Evolutionary conservation across 2,888 invertebrate species (phyloP).

Genomic region (Criorhina ranunculi): DNA sequence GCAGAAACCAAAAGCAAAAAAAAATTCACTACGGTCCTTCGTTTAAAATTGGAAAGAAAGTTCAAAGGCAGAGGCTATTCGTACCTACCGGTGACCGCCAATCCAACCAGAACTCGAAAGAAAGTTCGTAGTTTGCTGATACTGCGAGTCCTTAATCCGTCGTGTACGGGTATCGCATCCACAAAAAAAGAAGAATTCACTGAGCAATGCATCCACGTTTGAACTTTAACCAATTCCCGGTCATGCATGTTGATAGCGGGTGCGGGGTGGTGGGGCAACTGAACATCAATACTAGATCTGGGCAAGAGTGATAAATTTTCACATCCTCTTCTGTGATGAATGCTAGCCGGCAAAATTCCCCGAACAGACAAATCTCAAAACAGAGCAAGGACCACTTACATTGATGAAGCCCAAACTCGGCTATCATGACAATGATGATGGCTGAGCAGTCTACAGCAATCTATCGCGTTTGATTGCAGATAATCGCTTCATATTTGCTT

Average conservation of each 20-base stretch:
- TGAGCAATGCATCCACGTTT: constrained; percentile 47
- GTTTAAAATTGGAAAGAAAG: constrained; percentile 43
- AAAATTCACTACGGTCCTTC: constrained; percentile 29
- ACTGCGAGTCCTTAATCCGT: constrained; percentile 46
- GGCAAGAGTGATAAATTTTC: constrained; percentile 58
- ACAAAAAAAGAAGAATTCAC: constrained; percentile 23
- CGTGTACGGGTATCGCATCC: constrained; percentile 1
- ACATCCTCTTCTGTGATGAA: constrained; percentile 31
- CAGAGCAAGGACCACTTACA: constrained; percentile 29
- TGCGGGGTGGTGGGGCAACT: constrained; percentile 4
- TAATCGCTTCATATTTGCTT: constrained; percentile 74
- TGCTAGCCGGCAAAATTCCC: constrained; percentile 2
- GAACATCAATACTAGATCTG: constrained; percentile 38
- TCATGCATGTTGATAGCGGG: constrained; percentile 61
- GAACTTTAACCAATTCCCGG: constrained; percentile 56
- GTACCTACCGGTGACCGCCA: constrained; percentile 22
- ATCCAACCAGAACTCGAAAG: constrained; percentile 51
- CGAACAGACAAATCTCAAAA: too few relatives aligned
- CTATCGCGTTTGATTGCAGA: constrained; percentile 71
- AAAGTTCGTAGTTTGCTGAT: constrained; percentile 63
- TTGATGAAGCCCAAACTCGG: constrained; percentile 41
- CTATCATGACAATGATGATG: constrained; percentile 61
- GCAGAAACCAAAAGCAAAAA: constrained; percentile 31
- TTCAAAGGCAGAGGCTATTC: constrained; percentile 14
- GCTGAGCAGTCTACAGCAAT: constrained; percentile 56